Percentiles rank a stretch among this genome's conserved stretches.
These are phyloP conservation scores for Marasmarcha lunaedactyla DNA, from an alignment of 2,888 invertebrate species.

Conservation along the genomic window DNA sequence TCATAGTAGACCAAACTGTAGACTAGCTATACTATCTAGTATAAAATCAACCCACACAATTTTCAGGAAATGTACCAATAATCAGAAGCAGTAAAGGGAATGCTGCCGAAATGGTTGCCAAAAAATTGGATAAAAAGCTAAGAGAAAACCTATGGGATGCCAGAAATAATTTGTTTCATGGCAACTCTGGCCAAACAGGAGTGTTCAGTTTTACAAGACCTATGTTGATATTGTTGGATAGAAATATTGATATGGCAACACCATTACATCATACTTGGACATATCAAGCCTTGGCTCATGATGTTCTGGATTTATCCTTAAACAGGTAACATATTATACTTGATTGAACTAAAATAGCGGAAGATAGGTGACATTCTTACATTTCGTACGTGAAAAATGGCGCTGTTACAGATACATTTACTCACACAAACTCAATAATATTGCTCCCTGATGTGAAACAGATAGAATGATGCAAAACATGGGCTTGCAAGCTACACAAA, in stretches of 20 bases:
- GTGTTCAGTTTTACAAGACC: slow-evolving; percentile 92
- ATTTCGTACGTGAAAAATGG: too few species aligned
- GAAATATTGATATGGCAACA: slow-evolving; percentile 96
- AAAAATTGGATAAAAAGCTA: slow-evolving; percentile 96
- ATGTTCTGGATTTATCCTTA: slow-evolving; percentile 91
- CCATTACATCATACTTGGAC: slow-evolving; percentile 99
- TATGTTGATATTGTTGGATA: slow-evolving; percentile 89
- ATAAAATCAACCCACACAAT: too few species aligned
- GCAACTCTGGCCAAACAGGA: slow-evolving; percentile 82
- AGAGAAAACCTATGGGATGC: slow-evolving; percentile 97
- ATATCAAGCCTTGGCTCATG: slow-evolving; percentile 97
- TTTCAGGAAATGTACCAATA: slow-evolving; percentile 83
- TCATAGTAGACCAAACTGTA: too few species aligned
- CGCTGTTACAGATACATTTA: too few species aligned
- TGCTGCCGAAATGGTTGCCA: slow-evolving; percentile 98
- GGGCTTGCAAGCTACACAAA: too few species aligned
- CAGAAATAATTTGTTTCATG: slow-evolving; percentile 93
- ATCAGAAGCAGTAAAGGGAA: slow-evolving; percentile 94
- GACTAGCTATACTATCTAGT: too few species aligned
- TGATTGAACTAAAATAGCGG: slow-evolving; percentile 9
- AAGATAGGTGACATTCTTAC: neutral
- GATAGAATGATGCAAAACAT: too few species aligned
- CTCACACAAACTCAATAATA: too few species aligned
- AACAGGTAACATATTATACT: slow-evolving; percentile 72
- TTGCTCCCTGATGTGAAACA: too few species aligned